A percentile compares a stretch with the other conserved stretches of the same genome.
phyloP scores from a whole-genome alignment of 2,113 vertebrate species.

The Salvelinus namaycush region DNA sequence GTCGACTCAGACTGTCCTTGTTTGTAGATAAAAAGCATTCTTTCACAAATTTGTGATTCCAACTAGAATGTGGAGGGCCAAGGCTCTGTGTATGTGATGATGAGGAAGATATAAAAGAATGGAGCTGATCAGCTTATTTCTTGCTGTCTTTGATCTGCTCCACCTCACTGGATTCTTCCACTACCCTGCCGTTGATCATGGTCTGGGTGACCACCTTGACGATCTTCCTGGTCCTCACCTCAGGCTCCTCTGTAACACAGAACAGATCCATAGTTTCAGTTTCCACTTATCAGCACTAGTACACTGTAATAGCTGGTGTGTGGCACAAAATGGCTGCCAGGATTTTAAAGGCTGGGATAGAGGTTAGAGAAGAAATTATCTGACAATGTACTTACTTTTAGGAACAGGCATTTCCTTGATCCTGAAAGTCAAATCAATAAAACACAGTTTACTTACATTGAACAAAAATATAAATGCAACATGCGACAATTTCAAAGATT shows the following conservation, averaged over 20 bases:
- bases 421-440: conserved; percentile 45
- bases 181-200: conserved; percentile 78
- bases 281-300: too few relatives aligned
- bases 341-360: too few relatives aligned
- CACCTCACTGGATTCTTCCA: conserved; percentile 78
- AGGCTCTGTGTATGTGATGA: background rate
- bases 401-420: conserved; percentile 68
- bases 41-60: too few relatives aligned
- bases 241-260: conserved; percentile 71
- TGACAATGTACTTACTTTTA: conserved; percentile 71
- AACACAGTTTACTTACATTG: background rate
- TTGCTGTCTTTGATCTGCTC: conserved; percentile 76
- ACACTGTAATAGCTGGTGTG: too few relatives aligned
- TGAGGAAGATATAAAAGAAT: background rate
- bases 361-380: background rate
- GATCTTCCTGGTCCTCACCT: conserved; percentile 78
- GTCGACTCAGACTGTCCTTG: too few relatives aligned
- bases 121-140: conserved; percentile 49
- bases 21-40: too few relatives aligned
- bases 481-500: too few relatives aligned
- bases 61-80: background rate
- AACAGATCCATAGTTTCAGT: background rate
- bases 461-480: too few relatives aligned
- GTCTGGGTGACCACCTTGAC: conserved; percentile 81
- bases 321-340: too few relatives aligned